A percentile compares a stretch with the other conserved stretches of the same genome.
These are phyloP conservation scores for Marcusenius ussheri DNA, from an alignment of 2,113 vertebrate species.

Conservation along the genomic window DNA sequence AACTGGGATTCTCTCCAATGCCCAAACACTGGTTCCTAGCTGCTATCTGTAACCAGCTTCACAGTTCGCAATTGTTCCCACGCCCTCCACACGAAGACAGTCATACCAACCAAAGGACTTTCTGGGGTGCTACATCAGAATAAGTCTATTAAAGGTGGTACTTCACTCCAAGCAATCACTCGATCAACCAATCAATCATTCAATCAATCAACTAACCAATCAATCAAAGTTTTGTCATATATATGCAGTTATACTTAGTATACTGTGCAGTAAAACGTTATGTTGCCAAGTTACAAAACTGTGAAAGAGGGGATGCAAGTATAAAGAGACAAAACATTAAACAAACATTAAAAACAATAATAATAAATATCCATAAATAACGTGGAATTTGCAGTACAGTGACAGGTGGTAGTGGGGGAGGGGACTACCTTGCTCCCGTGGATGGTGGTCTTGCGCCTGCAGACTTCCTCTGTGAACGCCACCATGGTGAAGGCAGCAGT, in stretches of 20 bases:
- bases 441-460: constrained; percentile 61
- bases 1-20: neutral
- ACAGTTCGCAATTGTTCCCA: neutral
- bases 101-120: neutral
- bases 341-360: neutral
- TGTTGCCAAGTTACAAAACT: neutral
- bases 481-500: constrained; percentile 74
- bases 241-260: neutral
- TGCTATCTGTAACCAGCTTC: neutral
- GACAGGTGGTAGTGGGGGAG: neutral
- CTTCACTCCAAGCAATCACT: neutral
- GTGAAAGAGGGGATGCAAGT: neutral
- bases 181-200: neutral
- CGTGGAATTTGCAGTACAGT: neutral
- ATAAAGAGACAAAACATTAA: neutral
- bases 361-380: too few relatives aligned
- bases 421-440: constrained; percentile 62
- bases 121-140: neutral
- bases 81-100: neutral
- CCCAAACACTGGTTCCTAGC: neutral
- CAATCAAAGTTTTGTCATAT: neutral
- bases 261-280: neutral
- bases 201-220: neutral
- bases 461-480: constrained; percentile 63
- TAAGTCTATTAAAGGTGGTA: neutral